Base-by-base conservation (phyloP, 2,113 vertebrate genomes). In the Pedionomus torquatus region DNA sequence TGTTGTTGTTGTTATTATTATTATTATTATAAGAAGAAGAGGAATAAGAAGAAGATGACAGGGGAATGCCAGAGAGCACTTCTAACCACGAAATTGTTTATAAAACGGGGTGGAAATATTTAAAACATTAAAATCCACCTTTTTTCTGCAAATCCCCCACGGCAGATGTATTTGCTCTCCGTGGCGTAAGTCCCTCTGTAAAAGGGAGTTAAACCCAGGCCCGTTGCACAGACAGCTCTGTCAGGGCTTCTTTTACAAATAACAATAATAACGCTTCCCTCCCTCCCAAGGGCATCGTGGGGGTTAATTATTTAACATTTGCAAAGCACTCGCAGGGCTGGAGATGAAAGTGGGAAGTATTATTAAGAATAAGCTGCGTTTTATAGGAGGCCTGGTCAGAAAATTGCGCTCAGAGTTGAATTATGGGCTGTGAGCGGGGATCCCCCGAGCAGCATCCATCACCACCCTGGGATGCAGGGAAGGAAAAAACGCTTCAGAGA, bases 301-400 rank as follows among this genome's bases (percentile, higher is more conserved):
- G 87, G 82, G 84, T 97, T 96, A 94, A 95, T 96, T 94, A 96
- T 96, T 96, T 66, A 96, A 90, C 90, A 79, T 80, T 91, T 88
- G 28, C 69, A 95, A 96, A 96, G 87, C 84, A 54, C 58, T 96
- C 33, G 58, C 87, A 80, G 75, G 37, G 54, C 92, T 76, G 85
- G 66, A 87, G 78, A 83, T 65, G 91, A 77, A 94, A 93, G 78
- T 44, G 52, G 89, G 9, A 95, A 91, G 75, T 52, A 43, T 91
- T 95, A 89, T 87, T 80, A 88, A 74, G 78, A 63, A 80, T 63
- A 77, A 96, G 83, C 41, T 66, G 4, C 0, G 0, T 69, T 93
- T 96, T 85, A 87, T 65, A 69, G 75, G 63, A 80, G 58, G 79
- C 25, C 58, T 39, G 74, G 44, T 69, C 74, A 25, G 80, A 91